Conservation (phyloP, 2,797 vertebrate species). For the Anas bernieri region DNA sequence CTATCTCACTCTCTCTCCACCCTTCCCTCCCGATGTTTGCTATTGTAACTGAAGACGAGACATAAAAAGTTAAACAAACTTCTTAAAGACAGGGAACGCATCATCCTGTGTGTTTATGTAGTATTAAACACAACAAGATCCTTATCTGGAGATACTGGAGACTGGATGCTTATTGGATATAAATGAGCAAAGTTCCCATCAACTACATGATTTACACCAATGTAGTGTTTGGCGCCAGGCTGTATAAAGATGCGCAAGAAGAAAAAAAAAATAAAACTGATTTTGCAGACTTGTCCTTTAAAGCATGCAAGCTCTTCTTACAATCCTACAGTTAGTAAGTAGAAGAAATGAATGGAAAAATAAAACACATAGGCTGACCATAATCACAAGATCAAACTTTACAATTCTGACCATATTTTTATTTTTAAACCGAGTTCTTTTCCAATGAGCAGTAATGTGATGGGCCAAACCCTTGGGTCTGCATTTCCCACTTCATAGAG, state of each 20-base stretch:
- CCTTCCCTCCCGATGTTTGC: conserved; percentile 69
- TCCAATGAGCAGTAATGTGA: not conserved
- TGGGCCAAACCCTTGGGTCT: fast-evolving
- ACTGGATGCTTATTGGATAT: conserved; percentile 54
- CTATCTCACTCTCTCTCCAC: conserved; percentile 53
- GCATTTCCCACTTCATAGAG: not conserved
- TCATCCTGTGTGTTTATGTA: conserved; percentile 61
- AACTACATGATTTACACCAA: conserved; percentile 57
- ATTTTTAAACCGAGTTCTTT: not conserved
- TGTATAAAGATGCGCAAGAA: conserved; percentile 33
- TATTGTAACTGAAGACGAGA: conserved; percentile 49
- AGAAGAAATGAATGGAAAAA: not conserved
- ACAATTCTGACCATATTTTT: fast-evolving
- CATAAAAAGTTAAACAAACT: conserved; percentile 61
- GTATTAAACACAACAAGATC: conserved; percentile 65
- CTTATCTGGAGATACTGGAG: conserved; percentile 59
- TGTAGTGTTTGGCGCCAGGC: not conserved
- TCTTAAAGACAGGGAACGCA: conserved; percentile 37
- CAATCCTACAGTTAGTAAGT: not conserved
- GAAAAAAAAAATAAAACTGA: not conserved
- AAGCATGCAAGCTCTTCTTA: not conserved
- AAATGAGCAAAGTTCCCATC: conserved; percentile 57
- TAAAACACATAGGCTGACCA: not conserved
- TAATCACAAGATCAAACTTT: not conserved
- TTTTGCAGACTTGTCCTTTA: not conserved